A percentile compares a stretch with the other conserved stretches of the same genome.
Evolutionary conservation across 1,140 invertebrate species (phyloP).

Genomic region (Penaeus japonicus): DNA sequence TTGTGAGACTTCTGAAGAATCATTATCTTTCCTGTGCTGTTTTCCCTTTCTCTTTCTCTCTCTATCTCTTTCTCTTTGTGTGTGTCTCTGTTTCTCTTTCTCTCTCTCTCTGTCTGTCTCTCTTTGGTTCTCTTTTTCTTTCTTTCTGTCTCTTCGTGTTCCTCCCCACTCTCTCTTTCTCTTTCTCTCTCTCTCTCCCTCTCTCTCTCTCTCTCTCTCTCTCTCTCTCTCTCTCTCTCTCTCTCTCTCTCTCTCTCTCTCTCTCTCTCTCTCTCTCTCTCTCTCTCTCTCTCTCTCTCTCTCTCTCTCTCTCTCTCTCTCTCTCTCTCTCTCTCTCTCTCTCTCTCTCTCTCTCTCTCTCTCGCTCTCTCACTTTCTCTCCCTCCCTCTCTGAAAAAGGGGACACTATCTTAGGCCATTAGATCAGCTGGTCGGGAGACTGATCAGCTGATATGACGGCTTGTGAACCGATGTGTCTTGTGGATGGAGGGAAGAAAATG

Average conservation of each 20-base stretch:
- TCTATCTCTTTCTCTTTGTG: background rate
- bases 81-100: background rate
- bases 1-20: no score
- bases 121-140: background rate
- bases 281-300: background rate
- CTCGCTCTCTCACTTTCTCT: background rate
- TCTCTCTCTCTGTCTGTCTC: background rate
- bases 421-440: no score
- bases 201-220: background rate
- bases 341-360: background rate
- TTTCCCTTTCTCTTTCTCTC: background rate
- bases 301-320: background rate
- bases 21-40: background rate
- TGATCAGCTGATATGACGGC: background rate
- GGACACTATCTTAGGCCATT: no score
- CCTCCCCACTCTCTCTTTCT: background rate
- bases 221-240: background rate
- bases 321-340: background rate
- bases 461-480: background rate
- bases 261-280: background rate
- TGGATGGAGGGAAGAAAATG: no score
- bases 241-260: background rate
- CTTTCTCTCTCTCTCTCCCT: background rate
- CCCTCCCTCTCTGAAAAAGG: background rate
- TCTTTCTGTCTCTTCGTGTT: background rate